phyloP scores from a whole-genome alignment of 2,888 invertebrate genomes.

The Spilarctia lutea region DNA sequence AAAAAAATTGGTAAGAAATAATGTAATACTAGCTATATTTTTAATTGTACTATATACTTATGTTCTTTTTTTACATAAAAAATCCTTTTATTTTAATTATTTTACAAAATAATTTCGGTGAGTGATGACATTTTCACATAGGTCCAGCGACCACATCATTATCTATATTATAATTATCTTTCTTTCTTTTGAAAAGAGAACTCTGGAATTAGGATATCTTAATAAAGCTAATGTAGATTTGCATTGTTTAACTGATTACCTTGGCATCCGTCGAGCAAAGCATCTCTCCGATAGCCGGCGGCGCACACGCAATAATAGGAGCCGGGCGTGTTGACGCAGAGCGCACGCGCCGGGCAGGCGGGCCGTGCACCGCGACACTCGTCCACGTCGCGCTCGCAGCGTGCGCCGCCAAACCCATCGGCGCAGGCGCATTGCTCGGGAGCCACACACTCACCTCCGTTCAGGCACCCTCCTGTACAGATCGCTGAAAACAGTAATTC shows the following conservation, averaged over 20 bases:
- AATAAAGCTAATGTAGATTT: not conserved
- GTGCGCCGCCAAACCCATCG: slow-evolving; percentile 92
- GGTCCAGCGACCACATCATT: too few relatives aligned
- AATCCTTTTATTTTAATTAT: too few relatives aligned
- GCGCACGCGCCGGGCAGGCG: slow-evolving; percentile 91
- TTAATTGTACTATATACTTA: too few relatives aligned
- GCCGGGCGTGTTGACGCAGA: slow-evolving; percentile 95
- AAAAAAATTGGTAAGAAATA: too few relatives aligned
- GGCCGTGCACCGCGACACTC: slow-evolving; percentile 90
- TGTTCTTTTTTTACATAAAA: too few relatives aligned
- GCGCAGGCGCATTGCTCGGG: slow-evolving; percentile 93
- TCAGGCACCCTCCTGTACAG: slow-evolving; percentile 92
- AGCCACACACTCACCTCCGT: slow-evolving; percentile 93
- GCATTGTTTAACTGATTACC: slow-evolving; percentile 77
- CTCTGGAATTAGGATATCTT: too few relatives aligned
- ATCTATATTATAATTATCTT: too few relatives aligned
- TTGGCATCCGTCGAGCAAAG: slow-evolving; percentile 88
- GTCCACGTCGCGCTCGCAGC: slow-evolving; percentile 95
- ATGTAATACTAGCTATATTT: too few relatives aligned
- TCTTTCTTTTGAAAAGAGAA: too few relatives aligned
- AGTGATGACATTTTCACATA: too few relatives aligned
- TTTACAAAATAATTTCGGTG: too few relatives aligned
- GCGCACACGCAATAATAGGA: slow-evolving; percentile 96
- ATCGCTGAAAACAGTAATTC: slow-evolving; percentile 86
- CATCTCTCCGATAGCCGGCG: slow-evolving; percentile 89